Percentiles rank a stretch among this genome's conserved stretches.
phyloP scores from a whole-genome alignment of 2,888 invertebrate species.

The Phlogophora meticulosa region DNA sequence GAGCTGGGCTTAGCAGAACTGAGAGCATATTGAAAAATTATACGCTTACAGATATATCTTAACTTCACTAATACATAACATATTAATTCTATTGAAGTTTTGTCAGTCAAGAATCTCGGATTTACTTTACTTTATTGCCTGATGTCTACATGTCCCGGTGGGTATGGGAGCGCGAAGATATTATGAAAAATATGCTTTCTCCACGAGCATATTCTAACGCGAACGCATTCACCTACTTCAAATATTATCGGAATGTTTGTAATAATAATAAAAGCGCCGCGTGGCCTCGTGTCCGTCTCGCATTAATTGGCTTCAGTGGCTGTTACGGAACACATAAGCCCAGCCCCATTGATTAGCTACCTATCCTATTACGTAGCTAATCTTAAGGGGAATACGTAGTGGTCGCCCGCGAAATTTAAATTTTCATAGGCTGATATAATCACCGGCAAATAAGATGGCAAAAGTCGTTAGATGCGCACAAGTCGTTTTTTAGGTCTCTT shows the following conservation, averaged over 20 bases:
- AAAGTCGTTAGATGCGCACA: no score
- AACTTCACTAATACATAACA: no score
- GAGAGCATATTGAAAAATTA: no score
- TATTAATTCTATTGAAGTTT: no score
- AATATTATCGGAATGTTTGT: conserved; percentile 29
- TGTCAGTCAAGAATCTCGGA: not conserved
- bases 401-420: no score
- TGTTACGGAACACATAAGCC: conserved; percentile 22
- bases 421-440: no score
- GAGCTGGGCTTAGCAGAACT: no score
- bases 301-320: conserved; percentile 28
- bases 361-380: not conserved
- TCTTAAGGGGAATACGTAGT: no score
- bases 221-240: conserved; percentile 24
- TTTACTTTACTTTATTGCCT: not conserved
- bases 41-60: no score
- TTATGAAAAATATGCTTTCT: conserved; percentile 28
- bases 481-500: no score
- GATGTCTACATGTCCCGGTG: not conserved
- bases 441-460: no score
- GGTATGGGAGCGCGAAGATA: conserved; percentile 19
- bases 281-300: conserved; percentile 22
- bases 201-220: conserved; percentile 9
- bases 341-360: conserved; percentile 4
- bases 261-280: conserved; percentile 28